Evolutionary conservation across 2,113 vertebrate species (phyloP).

Genomic region (Syngnathoides biaculeatus): DNA sequence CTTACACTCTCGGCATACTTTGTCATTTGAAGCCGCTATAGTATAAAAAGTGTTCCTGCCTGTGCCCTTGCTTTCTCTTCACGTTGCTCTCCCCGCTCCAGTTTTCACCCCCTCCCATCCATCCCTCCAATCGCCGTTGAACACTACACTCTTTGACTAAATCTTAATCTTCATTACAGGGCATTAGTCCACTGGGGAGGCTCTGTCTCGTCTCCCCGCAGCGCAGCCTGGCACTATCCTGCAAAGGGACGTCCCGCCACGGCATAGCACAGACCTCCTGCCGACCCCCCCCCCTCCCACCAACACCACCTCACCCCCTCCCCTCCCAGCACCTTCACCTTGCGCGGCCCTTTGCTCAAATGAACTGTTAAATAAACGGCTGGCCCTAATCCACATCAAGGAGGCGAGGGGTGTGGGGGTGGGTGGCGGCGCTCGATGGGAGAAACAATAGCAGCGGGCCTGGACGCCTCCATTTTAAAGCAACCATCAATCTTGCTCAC

Average conservation of each 20-base stretch:
- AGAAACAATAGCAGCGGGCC: conserved; percentile 76
- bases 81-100: conserved; percentile 48
- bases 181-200: conserved; percentile 83
- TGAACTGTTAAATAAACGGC: conserved; percentile 84
- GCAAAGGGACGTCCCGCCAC: conserved; percentile 65
- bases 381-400: conserved; percentile 79
- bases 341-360: conserved; percentile 76
- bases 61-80: conserved; percentile 49
- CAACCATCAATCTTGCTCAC: conserved; percentile 79
- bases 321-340: conserved; percentile 60
- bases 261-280: conserved; percentile 62
- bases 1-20: background rate
- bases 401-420: conserved; percentile 22
- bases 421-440: conserved; percentile 50
- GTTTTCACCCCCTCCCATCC: conserved; percentile 34
- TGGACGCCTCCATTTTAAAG: conserved; percentile 77
- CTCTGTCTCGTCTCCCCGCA: conserved; percentile 72
- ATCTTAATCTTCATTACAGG: conserved; percentile 99
- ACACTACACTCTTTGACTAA: conserved; percentile 83
- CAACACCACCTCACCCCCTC: background rate
- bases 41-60: conserved; percentile 28
- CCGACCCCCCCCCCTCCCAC: conserved; percentile 15
- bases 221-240: conserved; percentile 81
- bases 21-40: conserved; percentile 16
- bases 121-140: conserved; percentile 60